Conservation (phyloP, 2,113 vertebrate species). For the Beaufortia kweichowensis region DNA sequence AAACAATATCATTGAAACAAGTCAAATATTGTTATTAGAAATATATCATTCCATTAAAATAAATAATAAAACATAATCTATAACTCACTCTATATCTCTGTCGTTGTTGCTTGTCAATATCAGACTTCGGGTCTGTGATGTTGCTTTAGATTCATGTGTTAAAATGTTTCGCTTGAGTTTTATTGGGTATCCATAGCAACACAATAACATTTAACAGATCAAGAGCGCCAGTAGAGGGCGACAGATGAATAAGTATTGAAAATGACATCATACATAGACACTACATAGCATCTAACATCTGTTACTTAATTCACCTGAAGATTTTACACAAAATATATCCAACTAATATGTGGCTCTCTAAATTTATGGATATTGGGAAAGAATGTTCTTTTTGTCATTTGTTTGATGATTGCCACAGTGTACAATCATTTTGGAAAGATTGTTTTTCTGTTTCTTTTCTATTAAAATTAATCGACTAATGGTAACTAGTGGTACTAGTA, state of each 20-base stretch:
- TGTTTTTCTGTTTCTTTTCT: too few relatives aligned
- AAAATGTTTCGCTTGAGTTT: conserved; percentile 17
- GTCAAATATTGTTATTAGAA: too few relatives aligned
- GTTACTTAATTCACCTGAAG: too few relatives aligned
- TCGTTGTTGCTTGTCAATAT: background rate
- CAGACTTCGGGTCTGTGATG: background rate
- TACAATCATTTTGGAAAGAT: too few relatives aligned
- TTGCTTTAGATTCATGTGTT: background rate
- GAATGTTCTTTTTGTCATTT: too few relatives aligned
- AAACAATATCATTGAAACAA: too few relatives aligned
- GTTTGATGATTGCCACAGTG: too few relatives aligned
- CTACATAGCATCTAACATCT: background rate
- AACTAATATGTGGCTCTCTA: too few relatives aligned
- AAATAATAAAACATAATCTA: background rate
- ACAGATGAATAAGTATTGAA: background rate
- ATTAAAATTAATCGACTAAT: too few relatives aligned
- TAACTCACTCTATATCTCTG: conserved; percentile 1
- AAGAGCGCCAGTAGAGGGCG: conserved; percentile 31
- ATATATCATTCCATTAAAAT: background rate
- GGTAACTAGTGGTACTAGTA: too few relatives aligned
- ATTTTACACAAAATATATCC: too few relatives aligned
- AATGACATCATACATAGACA: background rate
- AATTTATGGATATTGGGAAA: too few relatives aligned
- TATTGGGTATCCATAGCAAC: conserved; percentile 57
- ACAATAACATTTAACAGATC: conserved; percentile 24